A percentile compares a stretch with the other conserved stretches of the same genome.
These are phyloP conservation scores for Melanostoma mellinum DNA, from an alignment of 2,888 invertebrate species.

Conservation along the genomic window DNA sequence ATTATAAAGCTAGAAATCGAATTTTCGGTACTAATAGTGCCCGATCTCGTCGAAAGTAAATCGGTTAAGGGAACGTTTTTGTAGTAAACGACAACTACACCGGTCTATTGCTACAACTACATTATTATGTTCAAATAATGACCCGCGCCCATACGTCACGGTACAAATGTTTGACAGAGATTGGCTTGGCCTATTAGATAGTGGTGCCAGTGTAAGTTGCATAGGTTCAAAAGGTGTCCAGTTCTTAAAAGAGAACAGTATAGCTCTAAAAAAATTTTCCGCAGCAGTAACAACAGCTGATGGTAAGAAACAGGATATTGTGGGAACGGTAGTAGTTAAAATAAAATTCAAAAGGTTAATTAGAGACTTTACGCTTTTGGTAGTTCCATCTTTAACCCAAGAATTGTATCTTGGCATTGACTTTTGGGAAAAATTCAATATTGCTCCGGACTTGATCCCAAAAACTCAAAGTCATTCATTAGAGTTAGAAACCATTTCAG, in stretches of 20 bases:
- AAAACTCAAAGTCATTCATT: too few relatives aligned
- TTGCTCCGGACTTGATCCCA: too few relatives aligned
- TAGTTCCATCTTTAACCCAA: too few relatives aligned
- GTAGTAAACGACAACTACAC: not conserved
- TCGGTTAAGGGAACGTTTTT: not conserved
- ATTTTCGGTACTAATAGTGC: not conserved
- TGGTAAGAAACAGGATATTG: not conserved
- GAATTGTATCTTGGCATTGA: too few relatives aligned
- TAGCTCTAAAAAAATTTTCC: not conserved
- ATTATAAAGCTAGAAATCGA: not conserved
- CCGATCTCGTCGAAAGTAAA: not conserved
- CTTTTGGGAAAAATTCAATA: too few relatives aligned
- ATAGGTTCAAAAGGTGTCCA: not conserved
- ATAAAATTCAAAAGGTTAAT: too few relatives aligned
- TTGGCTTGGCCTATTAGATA: slow-evolving; percentile 12
- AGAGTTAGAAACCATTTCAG: too few relatives aligned
- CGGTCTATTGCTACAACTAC: not conserved
- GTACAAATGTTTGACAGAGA: not conserved
- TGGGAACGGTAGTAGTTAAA: not conserved
- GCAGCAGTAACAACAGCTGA: not conserved
- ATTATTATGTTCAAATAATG: not conserved
- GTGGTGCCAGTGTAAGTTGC: not conserved
- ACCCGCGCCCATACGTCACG: not conserved
- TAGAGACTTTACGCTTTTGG: too few relatives aligned
- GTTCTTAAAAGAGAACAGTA: not conserved